phyloP scores from a whole-genome alignment of 2,113 vertebrate genomes.

The Sebastes fasciatus region DNA sequence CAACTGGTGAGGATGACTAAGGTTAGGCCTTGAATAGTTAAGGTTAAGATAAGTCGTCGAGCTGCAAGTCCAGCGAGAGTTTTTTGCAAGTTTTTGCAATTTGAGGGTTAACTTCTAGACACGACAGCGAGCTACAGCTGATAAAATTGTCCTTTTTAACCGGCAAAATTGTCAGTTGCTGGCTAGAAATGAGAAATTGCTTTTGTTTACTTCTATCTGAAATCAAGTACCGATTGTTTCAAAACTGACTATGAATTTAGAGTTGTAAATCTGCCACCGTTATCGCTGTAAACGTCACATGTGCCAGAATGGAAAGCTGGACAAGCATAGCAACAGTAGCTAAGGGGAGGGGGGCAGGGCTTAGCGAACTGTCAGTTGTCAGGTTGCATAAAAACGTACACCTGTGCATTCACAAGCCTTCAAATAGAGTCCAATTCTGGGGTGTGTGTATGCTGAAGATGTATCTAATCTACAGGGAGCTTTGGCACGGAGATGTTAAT shows the following conservation, averaged over 20 bases:
- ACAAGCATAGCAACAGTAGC: constrained; percentile 2
- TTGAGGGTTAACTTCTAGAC: neutral
- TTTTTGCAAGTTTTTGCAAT: too few species aligned
- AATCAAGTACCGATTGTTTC: neutral
- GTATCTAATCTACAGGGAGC: constrained; percentile 13
- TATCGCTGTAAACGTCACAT: neutral
- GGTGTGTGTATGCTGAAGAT: neutral
- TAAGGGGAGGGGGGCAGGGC: neutral
- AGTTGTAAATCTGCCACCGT: neutral
- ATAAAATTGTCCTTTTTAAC: neutral
- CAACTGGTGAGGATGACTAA: too few species aligned
- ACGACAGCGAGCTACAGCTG: neutral
- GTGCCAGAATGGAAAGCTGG: neutral
- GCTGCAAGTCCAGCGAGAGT: too few species aligned
- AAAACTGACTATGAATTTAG: neutral
- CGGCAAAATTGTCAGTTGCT: neutral
- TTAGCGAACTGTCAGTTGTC: neutral
- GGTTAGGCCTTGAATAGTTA: too few species aligned
- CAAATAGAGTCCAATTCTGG: neutral
- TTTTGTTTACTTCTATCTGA: neutral
- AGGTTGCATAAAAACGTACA: constrained; percentile 3
- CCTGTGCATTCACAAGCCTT: neutral
- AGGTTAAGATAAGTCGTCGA: too few species aligned
- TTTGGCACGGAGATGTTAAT: constrained; percentile 54
- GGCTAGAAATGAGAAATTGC: neutral